Evolutionary conservation across 1,140 invertebrate species (phyloP).

Genomic region (Himalopsyche phryganea): DNA sequence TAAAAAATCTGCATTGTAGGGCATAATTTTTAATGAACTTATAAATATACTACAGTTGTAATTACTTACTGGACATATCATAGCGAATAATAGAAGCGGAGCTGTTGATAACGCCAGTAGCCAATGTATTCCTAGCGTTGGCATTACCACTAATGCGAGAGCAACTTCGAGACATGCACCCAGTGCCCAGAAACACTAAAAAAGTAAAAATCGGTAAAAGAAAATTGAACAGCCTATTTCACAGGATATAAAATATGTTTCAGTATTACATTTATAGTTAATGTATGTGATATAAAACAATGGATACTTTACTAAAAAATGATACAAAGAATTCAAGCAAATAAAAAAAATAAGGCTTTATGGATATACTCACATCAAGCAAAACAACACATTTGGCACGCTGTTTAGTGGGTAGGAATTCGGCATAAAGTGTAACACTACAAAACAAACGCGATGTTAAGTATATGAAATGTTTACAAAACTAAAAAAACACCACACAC

Average conservation of each 20-base stretch:
- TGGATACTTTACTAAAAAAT: too few species aligned
- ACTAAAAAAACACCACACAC: slow-evolving; percentile 13
- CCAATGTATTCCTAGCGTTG: slow-evolving; percentile 88
- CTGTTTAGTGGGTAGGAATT: slow-evolving; percentile 91
- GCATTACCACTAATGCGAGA: slow-evolving; percentile 87
- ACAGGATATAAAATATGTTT: too few species aligned
- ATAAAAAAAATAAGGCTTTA: too few species aligned
- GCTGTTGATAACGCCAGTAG: slow-evolving; percentile 83
- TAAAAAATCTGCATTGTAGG: too few species aligned
- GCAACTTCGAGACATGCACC: slow-evolving; percentile 91
- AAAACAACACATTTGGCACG: slow-evolving; percentile 91
- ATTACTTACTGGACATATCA: slow-evolving; percentile 69
- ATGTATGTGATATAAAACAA: too few species aligned
- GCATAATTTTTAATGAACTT: too few species aligned
- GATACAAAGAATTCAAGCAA: too few species aligned
- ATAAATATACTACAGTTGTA: too few species aligned
- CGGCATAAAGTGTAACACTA: slow-evolving; percentile 94
- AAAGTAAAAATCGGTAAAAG: slow-evolving; percentile 37
- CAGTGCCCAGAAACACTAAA: slow-evolving; percentile 92
- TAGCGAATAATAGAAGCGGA: slow-evolving; percentile 80
- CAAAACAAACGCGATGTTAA: slow-evolving; percentile 37
- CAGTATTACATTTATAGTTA: too few species aligned
- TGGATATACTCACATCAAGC: slow-evolving; percentile 75
- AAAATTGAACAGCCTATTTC: too few species aligned
- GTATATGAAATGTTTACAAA: slow-evolving; percentile 3